Conservation (phyloP, 2,797 vertebrate genomes). For the Scleropages formosus region DNA sequence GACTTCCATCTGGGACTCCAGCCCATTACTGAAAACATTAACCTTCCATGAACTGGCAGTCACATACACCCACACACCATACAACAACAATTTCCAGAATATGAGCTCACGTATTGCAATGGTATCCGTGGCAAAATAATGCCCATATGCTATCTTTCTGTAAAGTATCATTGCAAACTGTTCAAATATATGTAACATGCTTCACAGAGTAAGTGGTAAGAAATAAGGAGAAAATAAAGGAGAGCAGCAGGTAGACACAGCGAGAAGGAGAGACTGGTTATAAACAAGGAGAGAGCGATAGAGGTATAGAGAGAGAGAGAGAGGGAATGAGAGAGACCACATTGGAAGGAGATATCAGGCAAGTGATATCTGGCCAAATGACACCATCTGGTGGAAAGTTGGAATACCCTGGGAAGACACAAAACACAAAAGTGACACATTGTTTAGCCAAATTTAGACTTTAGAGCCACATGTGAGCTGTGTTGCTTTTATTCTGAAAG, state of each 20-base stretch:
- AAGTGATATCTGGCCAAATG: constrained; percentile 50
- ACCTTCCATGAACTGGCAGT: constrained; percentile 50
- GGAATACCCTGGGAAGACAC: constrained; percentile 40
- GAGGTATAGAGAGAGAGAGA: too few relatives aligned
- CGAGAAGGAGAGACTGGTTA: too few relatives aligned
- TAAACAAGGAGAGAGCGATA: too few relatives aligned
- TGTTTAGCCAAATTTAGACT: too few relatives aligned
- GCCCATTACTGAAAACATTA: constrained; percentile 54
- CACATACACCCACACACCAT: constrained; percentile 37
- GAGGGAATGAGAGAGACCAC: not conserved
- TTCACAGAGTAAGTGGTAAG: not conserved
- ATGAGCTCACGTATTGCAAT: not conserved
- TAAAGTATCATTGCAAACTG: not conserved
- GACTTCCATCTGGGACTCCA: constrained; percentile 58
- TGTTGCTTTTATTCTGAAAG: too few relatives aligned
- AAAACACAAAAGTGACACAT: not conserved
- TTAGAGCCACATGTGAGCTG: too few relatives aligned
- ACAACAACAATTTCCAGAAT: constrained; percentile 13
- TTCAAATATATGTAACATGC: not conserved
- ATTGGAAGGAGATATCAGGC: not conserved
- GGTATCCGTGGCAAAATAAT: constrained; percentile 1
- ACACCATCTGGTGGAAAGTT: constrained; percentile 59
- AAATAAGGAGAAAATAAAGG: not conserved
- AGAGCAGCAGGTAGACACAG: not conserved
- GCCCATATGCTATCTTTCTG: constrained; percentile 9